Evolutionary conservation across 2,797 vertebrate species (phyloP).

Genomic region (Psittacula derbiana): DNA sequence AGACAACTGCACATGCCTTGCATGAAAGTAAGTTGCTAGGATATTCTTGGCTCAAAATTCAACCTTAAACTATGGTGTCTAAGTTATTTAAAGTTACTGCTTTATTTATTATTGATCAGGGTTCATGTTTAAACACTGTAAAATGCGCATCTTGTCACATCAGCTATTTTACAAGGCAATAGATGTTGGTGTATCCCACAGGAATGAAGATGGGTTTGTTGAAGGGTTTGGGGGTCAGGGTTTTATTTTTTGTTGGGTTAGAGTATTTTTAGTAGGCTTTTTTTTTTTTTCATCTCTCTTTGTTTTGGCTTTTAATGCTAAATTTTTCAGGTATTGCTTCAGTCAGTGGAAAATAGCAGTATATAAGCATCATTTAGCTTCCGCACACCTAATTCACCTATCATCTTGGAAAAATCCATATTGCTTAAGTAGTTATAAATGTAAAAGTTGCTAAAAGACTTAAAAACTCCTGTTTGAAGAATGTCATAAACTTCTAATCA

Average conservation of each 20-base stretch:
- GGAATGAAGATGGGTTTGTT: neutral
- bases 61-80: neutral
- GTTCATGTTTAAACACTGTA: neutral
- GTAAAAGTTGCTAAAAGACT: neutral
- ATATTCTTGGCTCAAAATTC: neutral
- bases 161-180: neutral
- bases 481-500: neutral
- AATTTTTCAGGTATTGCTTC: neutral
- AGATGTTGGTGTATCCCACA: neutral
- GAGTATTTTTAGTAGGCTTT: neutral
- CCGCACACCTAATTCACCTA: neutral
- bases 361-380: neutral
- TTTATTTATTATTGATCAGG: neutral
- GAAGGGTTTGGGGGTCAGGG: neutral
- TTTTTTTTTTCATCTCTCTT: neutral
- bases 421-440: neutral
- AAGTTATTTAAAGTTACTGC: neutral
- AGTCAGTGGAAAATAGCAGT: neutral
- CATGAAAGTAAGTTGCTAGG: neutral
- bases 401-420: neutral
- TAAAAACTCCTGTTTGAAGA: neutral
- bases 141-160: neutral
- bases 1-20: accelerated
- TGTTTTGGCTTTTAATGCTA: neutral
- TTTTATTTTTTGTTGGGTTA: neutral